Percentiles rank a stretch among this genome's conserved stretches.
Conservation (phyloP, 92 coral and sea anemone genomes). For the Isaurus tuberculatus region DNA sequence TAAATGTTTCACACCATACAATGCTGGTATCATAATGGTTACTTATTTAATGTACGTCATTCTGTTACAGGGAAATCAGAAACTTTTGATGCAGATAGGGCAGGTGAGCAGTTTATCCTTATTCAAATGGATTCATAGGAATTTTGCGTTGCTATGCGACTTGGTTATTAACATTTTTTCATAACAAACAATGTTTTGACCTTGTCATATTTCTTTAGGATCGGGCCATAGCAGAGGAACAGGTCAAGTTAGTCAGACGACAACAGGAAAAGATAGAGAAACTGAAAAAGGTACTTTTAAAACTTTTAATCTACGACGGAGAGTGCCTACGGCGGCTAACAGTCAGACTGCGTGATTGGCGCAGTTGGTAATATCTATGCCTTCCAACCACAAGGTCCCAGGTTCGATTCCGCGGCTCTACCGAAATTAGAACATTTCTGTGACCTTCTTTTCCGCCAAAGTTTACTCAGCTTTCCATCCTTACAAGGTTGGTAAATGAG, state of each 20-base stretch:
- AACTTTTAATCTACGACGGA: background rate
- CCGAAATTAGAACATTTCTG: too few species aligned
- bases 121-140: background rate
- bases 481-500: too few species aligned
- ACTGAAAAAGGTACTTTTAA: slow-evolving; percentile 77
- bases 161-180: background rate
- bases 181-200: background rate
- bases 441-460: too few species aligned
- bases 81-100: slow-evolving; percentile 96
- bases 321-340: background rate
- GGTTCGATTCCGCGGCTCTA: too few species aligned
- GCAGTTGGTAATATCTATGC: too few species aligned
- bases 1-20: background rate
- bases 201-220: slow-evolving; percentile 55
- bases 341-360: background rate
- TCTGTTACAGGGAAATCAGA: slow-evolving; percentile 84
- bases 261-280: slow-evolving; percentile 93
- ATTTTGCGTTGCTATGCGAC: background rate
- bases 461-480: too few species aligned
- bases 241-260: slow-evolving; percentile 81
- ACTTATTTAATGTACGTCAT: background rate
- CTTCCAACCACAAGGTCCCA: too few species aligned
- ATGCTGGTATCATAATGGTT: background rate
- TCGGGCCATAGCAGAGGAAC: slow-evolving; percentile 97
- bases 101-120: slow-evolving; percentile 70